A percentile compares a stretch with the other conserved stretches of the same genome.
These are phyloP conservation scores for Caenorhabditis elegans DNA, from an alignment of 1,140 invertebrate species.

Conservation along the genomic window DNA sequence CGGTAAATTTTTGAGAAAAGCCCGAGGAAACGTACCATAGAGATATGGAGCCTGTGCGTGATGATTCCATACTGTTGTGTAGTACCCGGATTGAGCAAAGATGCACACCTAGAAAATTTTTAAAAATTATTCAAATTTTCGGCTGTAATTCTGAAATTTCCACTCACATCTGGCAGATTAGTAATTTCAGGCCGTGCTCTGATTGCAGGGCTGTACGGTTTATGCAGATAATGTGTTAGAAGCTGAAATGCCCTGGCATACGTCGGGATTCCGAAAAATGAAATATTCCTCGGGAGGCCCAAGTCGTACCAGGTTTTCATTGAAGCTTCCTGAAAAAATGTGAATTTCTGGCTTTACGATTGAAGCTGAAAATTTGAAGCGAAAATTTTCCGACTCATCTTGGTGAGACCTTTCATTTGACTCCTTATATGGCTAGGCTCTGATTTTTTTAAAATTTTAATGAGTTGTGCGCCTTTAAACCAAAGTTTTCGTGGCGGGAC, in stretches of 20 bases:
- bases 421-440: no score
- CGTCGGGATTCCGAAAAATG: conserved; percentile 57
- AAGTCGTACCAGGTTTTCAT: conserved; percentile 39
- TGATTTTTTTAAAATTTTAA: no score
- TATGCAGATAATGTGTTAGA: conserved; percentile 44
- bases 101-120: conserved; percentile 30
- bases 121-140: conserved; percentile 24
- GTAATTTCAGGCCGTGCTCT: background rate
- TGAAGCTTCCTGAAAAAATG: conserved; percentile 50
- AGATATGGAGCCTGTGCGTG: conserved; percentile 54
- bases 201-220: conserved; percentile 50
- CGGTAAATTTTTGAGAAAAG: background rate
- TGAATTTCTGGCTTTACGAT: no score
- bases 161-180: background rate
- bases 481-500: no score
- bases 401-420: no score
- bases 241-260: conserved; percentile 52
- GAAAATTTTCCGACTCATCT: no score
- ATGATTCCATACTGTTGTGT: conserved; percentile 51
- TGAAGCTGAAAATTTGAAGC: no score
- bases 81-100: conserved; percentile 26
- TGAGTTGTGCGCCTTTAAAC: no score
- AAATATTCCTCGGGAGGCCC: conserved; percentile 47
- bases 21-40: background rate
- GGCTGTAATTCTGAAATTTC: no score